Evolutionary conservation across 2,113 vertebrate genomes (phyloP), one percentile per base, ranked within the genome.

Genomic region (Monopterus albus): DNA sequence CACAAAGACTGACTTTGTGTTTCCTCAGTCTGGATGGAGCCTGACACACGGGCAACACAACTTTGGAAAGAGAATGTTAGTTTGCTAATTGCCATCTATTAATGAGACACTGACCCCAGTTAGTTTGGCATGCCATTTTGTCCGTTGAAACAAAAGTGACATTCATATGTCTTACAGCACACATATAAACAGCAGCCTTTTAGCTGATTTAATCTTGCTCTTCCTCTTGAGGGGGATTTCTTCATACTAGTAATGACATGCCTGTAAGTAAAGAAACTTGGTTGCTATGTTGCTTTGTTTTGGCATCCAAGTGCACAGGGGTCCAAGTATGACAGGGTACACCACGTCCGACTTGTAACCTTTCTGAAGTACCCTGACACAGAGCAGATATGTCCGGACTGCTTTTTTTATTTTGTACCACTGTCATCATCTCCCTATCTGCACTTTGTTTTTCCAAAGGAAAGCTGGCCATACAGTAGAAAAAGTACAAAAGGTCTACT

Each of bases 281-380:
- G 92, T 93, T 93, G 90, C 92, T 92, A 91, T 92, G 91, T 82
- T 87, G 73, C 51, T 88, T 82, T 93, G 91, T 94, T 94, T 56
- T 88, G 84, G 85, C 76, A 81, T 79, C 71, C 45, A 72, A 77
- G 85, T 25, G 39, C 50, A 52, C 58, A 74, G 63, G 56, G 78
- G 45, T 71, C 67, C 50, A 75, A 75, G 61, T 83, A 35, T 82
- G 74, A 82, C 74, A 64, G 66, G 31, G 56, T 69, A 42, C 78
- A 69, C 42, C 38, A 57, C 72, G 8, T 72, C 46, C 26, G 38
- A 72, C 58, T 40, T n/a, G 43, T 87, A 89, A 91, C 88, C 81
- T 85, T 91, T 89, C 59, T 26, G 51, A 85, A 74, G 50, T 69
- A 36, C 62, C 55, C 66, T 83, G 79, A 85, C 78, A 84, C 59